phyloP scores from a whole-genome alignment of 64 coral and sea anemone genomes.

The Trachythela sp. region DNA sequence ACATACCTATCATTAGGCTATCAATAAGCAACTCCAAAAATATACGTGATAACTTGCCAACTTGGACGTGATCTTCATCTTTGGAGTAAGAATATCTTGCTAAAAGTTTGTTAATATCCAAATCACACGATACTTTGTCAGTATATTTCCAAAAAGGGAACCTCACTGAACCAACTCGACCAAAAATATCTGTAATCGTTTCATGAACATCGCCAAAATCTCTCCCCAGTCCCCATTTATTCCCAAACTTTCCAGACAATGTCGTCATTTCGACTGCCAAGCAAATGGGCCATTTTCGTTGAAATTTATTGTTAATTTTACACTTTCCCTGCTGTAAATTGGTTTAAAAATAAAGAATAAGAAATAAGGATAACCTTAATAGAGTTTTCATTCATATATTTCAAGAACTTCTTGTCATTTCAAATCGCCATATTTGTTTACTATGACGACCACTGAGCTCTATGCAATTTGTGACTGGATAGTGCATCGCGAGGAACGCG shows the following conservation, averaged over 20 bases:
- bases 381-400: too few relatives aligned
- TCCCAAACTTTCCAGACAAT: conserved; percentile 73
- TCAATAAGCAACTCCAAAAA: conserved; percentile 93
- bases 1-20: too few relatives aligned
- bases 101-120: conserved; percentile 80
- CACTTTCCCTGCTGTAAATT: not conserved
- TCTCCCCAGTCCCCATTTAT: too few relatives aligned
- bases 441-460: too few relatives aligned
- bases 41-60: conserved; percentile 88
- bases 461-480: too few relatives aligned
- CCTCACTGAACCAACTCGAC: conserved; percentile 69
- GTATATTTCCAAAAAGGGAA: conserved; percentile 98
- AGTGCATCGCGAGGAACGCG: too few relatives aligned
- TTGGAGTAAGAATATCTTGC: conserved; percentile 77
- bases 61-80: conserved; percentile 90
- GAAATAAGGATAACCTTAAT: too few relatives aligned
- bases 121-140: conserved; percentile 86
- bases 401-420: too few relatives aligned
- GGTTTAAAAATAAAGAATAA: not conserved
- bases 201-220: conserved; percentile 75
- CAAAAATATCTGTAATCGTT: conserved; percentile 67
- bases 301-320: not conserved
- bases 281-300: conserved; percentile 71
- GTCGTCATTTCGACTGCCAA: conserved; percentile 71
- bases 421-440: too few relatives aligned